phyloP scores from a whole-genome alignment of 2,888 invertebrate genomes.

The Apotomis betuletana region DNA sequence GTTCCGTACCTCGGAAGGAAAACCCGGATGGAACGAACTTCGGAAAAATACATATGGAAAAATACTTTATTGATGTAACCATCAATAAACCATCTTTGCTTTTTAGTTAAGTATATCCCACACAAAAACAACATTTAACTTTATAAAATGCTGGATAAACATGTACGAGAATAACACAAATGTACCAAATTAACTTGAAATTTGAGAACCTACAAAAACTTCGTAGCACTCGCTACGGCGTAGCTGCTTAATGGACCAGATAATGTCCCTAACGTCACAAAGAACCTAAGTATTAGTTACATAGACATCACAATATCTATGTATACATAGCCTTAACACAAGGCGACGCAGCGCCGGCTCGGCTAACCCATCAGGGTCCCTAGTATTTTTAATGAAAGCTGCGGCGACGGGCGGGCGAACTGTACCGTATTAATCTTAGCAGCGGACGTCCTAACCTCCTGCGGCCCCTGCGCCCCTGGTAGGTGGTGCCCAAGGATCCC shows the following conservation, averaged over 20 bases:
- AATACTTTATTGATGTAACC: no score
- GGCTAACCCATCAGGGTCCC: constrained; percentile 65
- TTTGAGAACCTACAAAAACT: background rate
- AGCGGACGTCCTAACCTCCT: constrained; percentile 67
- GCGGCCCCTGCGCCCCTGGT: constrained; percentile 73
- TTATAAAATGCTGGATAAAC: no score
- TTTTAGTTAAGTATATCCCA: no score
- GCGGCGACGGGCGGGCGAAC: constrained; percentile 76
- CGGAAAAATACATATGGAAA: no score
- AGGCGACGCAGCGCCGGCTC: constrained; percentile 49
- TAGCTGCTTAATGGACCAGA: constrained; percentile 34
- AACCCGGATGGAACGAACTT: no score
- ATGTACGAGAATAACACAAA: no score
- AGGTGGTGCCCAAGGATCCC: constrained; percentile 73
- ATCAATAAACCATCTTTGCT: no score
- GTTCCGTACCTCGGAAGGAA: no score
- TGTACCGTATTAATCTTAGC: constrained; percentile 80
- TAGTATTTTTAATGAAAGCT: constrained; percentile 79
- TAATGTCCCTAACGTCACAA: constrained; percentile 16
- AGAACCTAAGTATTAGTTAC: constrained; percentile 10
- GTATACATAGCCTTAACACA: constrained; percentile 47
- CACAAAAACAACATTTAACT: no score
- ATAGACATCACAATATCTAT: background rate
- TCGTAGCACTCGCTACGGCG: constrained; percentile 39
- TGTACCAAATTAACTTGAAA: no score